phyloP scores from a whole-genome alignment of 1,140 invertebrate genomes.

The Mactra quadrangularis region DNA sequence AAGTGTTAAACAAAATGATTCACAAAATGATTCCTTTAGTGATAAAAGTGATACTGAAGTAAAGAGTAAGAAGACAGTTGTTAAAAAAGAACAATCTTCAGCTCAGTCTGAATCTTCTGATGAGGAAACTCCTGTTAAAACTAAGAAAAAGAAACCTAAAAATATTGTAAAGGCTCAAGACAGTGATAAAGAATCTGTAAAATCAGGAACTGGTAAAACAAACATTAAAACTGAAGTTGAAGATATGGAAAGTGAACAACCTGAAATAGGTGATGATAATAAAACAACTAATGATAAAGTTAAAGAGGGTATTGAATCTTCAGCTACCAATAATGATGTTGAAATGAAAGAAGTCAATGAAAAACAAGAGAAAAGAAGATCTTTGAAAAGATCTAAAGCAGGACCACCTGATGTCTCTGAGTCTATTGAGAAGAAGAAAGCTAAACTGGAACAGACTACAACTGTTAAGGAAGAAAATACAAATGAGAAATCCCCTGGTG shows the following conservation, averaged over 20 bases:
- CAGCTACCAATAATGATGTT: too few species aligned
- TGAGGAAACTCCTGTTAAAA: conserved; percentile 9
- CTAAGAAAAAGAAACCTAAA: not conserved
- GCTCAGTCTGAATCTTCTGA: conserved; percentile 50
- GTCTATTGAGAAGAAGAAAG: conserved; percentile 16
- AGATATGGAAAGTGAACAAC: not conserved
- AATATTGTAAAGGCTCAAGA: not conserved
- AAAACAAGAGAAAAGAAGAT: conserved; percentile 37
- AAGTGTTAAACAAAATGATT: conserved; percentile 43
- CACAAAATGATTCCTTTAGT: conserved; percentile 33
- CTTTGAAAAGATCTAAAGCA: conserved; percentile 29
- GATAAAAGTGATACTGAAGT: conserved; percentile 37
- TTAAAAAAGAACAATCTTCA: conserved; percentile 7
- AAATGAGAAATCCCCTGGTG: not conserved
- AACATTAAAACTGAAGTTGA: not conserved
- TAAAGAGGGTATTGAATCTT: too few species aligned
- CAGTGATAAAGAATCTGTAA: not conserved
- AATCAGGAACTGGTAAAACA: not conserved
- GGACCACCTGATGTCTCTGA: conserved; percentile 13
- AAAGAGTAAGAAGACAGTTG: not conserved
- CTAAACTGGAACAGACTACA: conserved; percentile 14
- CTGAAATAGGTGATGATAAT: not conserved
- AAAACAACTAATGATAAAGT: not conserved
- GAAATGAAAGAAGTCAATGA: not conserved
- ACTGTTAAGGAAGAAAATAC: conserved; percentile 19